Conservation (phyloP, 2,888 invertebrate species). For the Eupithecia inturbata region DNA sequence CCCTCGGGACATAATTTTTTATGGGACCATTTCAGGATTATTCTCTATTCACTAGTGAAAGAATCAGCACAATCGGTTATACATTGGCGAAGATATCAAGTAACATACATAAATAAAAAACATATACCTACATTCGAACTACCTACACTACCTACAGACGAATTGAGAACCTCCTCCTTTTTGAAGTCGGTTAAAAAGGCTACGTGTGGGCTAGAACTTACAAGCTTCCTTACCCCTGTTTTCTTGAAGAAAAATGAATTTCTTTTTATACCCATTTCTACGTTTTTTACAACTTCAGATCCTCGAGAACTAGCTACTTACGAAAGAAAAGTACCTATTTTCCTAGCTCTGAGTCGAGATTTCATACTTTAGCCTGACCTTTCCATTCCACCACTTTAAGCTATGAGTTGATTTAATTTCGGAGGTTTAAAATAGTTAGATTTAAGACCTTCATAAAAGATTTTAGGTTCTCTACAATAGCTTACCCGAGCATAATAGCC, state of each 20-base stretch:
- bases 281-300: neutral
- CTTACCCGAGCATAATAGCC: neutral
- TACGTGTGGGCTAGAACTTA: neutral
- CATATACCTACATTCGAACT: too few relatives aligned
- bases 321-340: neutral
- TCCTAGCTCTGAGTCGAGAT: neutral
- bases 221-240: neutral
- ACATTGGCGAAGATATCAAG: too few relatives aligned
- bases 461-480: neutral
- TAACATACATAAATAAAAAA: too few relatives aligned
- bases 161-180: too few relatives aligned
- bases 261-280: neutral
- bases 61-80: too few relatives aligned
- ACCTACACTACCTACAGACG: too few relatives aligned
- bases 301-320: neutral
- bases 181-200: too few relatives aligned
- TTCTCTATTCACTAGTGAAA: too few relatives aligned
- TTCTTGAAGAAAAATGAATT: neutral
- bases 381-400: neutral
- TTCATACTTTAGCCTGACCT: neutral
- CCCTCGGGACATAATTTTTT: too few relatives aligned
- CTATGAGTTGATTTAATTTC: constrained; percentile 11
- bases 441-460: constrained; percentile 8
- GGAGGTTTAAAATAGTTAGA: constrained; percentile 5
- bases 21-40: too few relatives aligned